Percentiles rank a stretch among this genome's conserved stretches.
phyloP scores from a whole-genome alignment of 2,888 invertebrate genomes.

The Noctua janthina region DNA sequence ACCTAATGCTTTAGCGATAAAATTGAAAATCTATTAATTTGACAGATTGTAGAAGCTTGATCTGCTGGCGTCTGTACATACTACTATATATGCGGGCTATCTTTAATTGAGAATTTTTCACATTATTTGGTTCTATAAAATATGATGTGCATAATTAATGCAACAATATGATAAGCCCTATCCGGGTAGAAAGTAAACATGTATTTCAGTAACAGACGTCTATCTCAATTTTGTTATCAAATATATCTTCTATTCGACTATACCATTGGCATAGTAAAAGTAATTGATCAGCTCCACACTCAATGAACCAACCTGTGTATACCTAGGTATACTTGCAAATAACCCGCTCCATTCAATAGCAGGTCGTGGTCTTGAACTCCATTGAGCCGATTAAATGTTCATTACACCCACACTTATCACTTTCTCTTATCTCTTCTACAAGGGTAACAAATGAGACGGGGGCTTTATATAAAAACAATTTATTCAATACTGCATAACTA shows the following conservation, averaged over 20 bases:
- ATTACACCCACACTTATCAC: conserved; percentile 62
- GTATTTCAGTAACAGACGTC: conserved; percentile 2
- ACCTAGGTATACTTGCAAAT: conserved; percentile 38
- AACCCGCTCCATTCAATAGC: conserved; percentile 54
- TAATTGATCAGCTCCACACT: conserved; percentile 14
- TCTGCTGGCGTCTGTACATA: too few species aligned
- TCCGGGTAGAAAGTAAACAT: background rate
- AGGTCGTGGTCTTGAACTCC: conserved; percentile 67
- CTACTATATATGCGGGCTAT: background rate
- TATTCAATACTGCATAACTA: conserved; percentile 79
- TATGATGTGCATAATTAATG: conserved; percentile 6
- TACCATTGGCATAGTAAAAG: conserved; percentile 28
- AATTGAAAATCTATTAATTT: too few species aligned
- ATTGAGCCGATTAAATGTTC: conserved; percentile 61
- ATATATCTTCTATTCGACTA: conserved; percentile 7
- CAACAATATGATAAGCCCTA: conserved; percentile 10
- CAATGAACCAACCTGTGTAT: conserved; percentile 29
- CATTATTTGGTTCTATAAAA: background rate
- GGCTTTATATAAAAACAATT: conserved; percentile 77
- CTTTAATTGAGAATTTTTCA: background rate
- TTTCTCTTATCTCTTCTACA: conserved; percentile 57
- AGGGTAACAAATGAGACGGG: conserved; percentile 67
- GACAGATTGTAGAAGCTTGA: too few species aligned
- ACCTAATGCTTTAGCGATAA: too few species aligned
- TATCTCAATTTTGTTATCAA: background rate